phyloP scores from a whole-genome alignment of 2,888 invertebrate genomes.

The Trisateles emortualis region DNA sequence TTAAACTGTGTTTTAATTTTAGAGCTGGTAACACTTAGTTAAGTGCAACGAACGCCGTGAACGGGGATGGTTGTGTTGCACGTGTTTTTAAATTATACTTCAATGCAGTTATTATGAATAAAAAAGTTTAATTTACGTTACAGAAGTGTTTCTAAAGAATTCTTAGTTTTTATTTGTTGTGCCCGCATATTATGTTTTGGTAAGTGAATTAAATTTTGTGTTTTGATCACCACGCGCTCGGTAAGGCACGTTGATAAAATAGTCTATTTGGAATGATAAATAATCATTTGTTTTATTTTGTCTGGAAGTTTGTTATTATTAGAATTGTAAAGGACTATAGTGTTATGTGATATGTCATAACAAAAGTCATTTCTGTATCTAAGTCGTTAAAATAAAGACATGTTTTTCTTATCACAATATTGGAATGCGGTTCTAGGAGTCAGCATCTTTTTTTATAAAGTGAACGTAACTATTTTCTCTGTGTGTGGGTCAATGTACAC shows the following conservation, averaged over 20 bases:
- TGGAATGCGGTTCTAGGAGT: slow-evolving; percentile 23
- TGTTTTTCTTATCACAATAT: slow-evolving; percentile 17
- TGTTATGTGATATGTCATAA: slow-evolving; percentile 6
- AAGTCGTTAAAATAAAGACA: background rate
- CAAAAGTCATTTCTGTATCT: background rate
- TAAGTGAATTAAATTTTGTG: slow-evolving; percentile 53
- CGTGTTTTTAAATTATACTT: slow-evolving; percentile 50
- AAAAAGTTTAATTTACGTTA: slow-evolving; percentile 41
- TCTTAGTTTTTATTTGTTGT: slow-evolving; percentile 28
- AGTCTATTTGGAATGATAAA: slow-evolving; percentile 20
- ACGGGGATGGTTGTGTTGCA: slow-evolving; percentile 59
- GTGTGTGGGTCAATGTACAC: slow-evolving; percentile 21
- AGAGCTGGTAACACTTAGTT: slow-evolving; percentile 46
- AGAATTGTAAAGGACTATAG: background rate
- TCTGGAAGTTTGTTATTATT: slow-evolving; percentile 16
- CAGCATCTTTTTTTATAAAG: slow-evolving; percentile 22
- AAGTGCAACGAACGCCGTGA: slow-evolving; percentile 61
- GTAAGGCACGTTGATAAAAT: slow-evolving; percentile 54
- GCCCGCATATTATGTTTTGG: slow-evolving; percentile 56
- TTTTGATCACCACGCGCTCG: slow-evolving; percentile 62
- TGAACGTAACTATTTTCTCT: slow-evolving; percentile 30
- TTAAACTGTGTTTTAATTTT: background rate
- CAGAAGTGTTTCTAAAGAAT: slow-evolving; percentile 25
- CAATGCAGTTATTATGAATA: slow-evolving; percentile 53
- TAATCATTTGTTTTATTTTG: slow-evolving; percentile 26